These are phyloP conservation scores for Synanthedon myopaeformis DNA, from an alignment of 2,888 invertebrate genomes.

Conservation along the genomic window DNA sequence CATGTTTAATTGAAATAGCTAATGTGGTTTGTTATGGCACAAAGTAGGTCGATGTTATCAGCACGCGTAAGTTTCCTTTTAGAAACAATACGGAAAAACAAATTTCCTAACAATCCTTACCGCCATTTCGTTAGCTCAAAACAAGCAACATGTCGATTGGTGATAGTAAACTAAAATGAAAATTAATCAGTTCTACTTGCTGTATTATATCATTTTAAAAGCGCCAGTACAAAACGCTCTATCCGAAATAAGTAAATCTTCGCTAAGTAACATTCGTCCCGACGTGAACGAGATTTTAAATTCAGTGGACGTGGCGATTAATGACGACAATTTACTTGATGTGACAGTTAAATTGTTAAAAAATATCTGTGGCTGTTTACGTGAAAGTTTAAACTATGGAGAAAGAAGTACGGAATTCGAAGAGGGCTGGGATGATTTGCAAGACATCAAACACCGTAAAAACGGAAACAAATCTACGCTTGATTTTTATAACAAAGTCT, in stretches of 20 bases:
- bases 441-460: conserved; percentile 11
- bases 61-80: conserved; percentile 11
- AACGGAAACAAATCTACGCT: conserved; percentile 14
- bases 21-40: too few relatives aligned
- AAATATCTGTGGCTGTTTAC: conserved; percentile 47
- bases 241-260: conserved; percentile 11
- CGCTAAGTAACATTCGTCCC: conserved; percentile 6
- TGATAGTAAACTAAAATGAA: conserved; percentile 38
- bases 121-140: conserved; percentile 7
- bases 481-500: conserved; percentile 37
- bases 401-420: conserved; percentile 15
- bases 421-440: conserved; percentile 16
- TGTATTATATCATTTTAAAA: conserved; percentile 15
- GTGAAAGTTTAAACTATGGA: conserved; percentile 28
- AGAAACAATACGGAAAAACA: conserved; percentile 34
- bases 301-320: conserved; percentile 36
- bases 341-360: conserved; percentile 43
- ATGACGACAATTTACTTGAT: conserved; percentile 37
- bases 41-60: not conserved
- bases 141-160: conserved; percentile 31
- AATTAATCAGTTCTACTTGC: conserved; percentile 14
- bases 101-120: conserved; percentile 32
- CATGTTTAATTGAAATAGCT: too few relatives aligned
- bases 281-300: conserved; percentile 35
- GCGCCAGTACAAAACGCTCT: conserved; percentile 14